These are phyloP conservation scores for Tupiocoris notatus DNA, from an alignment of 2,888 invertebrate genomes.

Conservation along the genomic window DNA sequence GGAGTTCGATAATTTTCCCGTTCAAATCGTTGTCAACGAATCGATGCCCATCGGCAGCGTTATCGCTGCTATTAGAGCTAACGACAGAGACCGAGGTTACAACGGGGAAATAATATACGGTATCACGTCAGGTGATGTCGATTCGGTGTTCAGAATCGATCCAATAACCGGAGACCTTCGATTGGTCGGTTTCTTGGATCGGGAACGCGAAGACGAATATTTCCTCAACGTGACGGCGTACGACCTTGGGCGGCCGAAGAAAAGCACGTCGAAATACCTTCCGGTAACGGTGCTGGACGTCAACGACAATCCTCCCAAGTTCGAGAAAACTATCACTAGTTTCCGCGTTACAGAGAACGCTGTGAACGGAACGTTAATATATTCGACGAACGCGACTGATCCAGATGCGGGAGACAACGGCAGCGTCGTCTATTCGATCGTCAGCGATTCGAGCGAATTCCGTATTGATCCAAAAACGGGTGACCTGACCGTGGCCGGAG, in stretches of 20 bases:
- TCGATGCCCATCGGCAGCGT: conserved; percentile 74
- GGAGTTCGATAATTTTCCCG: conserved; percentile 78
- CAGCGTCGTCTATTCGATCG: conserved; percentile 67
- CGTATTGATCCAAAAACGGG: conserved; percentile 73
- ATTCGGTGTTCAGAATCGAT: conserved; percentile 81
- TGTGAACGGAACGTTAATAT: conserved; percentile 78
- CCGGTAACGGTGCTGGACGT: conserved; percentile 74
- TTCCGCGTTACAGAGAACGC: conserved; percentile 83
- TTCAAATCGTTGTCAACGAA: conserved; percentile 79
- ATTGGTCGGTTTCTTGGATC: conserved; percentile 80
- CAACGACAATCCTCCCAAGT: conserved; percentile 84
- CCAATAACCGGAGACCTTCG: conserved; percentile 79
- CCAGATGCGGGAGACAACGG: conserved; percentile 79
- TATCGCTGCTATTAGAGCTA: conserved; percentile 68
- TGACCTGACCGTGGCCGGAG: conserved; percentile 70
- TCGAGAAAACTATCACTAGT: conserved; percentile 57
- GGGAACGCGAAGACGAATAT: conserved; percentile 80
- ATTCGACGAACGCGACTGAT: conserved; percentile 77
- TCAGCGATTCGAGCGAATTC: conserved; percentile 75
- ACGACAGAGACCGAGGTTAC: conserved; percentile 83
- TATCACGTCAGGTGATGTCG: conserved; percentile 77
- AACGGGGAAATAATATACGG: conserved; percentile 85
- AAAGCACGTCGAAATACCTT: conserved; percentile 62
- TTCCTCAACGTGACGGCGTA: conserved; percentile 82
- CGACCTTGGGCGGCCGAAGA: conserved; percentile 78